These are phyloP conservation scores for Idaea dimidiata DNA, from an alignment of 2,888 invertebrate species.

Conservation along the genomic window DNA sequence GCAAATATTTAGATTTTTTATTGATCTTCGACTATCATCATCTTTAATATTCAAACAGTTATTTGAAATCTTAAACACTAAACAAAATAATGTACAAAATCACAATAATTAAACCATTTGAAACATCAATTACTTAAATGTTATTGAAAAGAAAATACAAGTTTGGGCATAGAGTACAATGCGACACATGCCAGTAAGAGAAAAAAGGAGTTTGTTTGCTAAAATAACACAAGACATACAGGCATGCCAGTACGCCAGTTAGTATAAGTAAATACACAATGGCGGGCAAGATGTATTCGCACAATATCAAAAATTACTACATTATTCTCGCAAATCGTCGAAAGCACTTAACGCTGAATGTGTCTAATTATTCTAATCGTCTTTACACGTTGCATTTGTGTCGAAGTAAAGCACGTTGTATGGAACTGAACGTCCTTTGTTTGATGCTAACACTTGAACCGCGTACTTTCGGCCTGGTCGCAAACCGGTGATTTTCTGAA, in stretches of 20 bases:
- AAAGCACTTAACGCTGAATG: slow-evolving; percentile 1
- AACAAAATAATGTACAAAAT: too few relatives aligned
- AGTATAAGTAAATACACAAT: too few relatives aligned
- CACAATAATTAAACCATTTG: too few relatives aligned
- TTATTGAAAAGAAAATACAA: too few relatives aligned
- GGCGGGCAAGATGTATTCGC: neutral
- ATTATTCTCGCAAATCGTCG: neutral
- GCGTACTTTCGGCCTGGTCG: slow-evolving; percentile 66
- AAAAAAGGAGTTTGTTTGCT: too few relatives aligned
- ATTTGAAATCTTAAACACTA: too few relatives aligned
- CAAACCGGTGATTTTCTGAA: slow-evolving; percentile 59
- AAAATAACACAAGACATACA: too few relatives aligned
- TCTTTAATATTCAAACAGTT: neutral
- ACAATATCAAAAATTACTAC: neutral
- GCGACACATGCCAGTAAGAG: too few relatives aligned
- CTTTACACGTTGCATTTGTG: slow-evolving; percentile 62
- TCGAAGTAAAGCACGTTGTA: slow-evolving; percentile 65
- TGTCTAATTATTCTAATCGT: slow-evolving; percentile 28
- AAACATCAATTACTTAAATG: too few relatives aligned
- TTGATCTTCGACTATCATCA: neutral
- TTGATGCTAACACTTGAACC: slow-evolving; percentile 63
- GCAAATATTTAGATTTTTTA: neutral
- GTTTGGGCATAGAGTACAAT: too few relatives aligned
- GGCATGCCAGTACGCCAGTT: too few relatives aligned
- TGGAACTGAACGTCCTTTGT: slow-evolving; percentile 57